phyloP scores from a whole-genome alignment of 2,888 invertebrate species.

The Trimorus sp. region DNA sequence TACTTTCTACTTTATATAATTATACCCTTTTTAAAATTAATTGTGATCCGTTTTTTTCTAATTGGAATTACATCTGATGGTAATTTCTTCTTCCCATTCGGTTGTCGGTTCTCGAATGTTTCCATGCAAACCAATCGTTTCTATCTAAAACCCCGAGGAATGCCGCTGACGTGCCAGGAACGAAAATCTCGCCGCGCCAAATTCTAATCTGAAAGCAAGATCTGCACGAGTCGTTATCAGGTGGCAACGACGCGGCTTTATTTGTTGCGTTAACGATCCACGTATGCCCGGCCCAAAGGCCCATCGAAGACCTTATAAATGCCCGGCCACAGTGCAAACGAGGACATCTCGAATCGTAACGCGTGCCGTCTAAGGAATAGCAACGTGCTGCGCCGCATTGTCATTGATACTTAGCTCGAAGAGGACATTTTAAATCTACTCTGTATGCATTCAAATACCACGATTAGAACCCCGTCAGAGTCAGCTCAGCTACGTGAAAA shows the following conservation, averaged over 20 bases:
- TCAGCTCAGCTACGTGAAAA: neutral
- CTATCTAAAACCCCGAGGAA: neutral
- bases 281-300: slow-evolving; percentile 47
- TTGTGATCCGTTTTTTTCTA: too few relatives aligned
- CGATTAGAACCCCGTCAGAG: neutral
- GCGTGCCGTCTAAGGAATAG: slow-evolving; percentile 40
- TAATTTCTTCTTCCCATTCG: too few relatives aligned
- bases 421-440: slow-evolving; percentile 45
- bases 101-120: too few relatives aligned
- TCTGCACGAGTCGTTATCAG: slow-evolving; percentile 51
- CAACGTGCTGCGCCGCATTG: slow-evolving; percentile 35
- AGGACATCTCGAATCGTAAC: slow-evolving; percentile 45
- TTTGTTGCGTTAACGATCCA: slow-evolving; percentile 48
- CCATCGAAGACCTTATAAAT: slow-evolving; percentile 56
- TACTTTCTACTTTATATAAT: too few relatives aligned
- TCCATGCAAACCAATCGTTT: slow-evolving; percentile 25
- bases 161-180: slow-evolving; percentile 39
- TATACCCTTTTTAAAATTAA: too few relatives aligned
- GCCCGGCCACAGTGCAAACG: slow-evolving; percentile 38
- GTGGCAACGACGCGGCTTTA: slow-evolving; percentile 52
- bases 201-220: slow-evolving; percentile 51
- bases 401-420: slow-evolving; percentile 29
- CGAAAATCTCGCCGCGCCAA: slow-evolving; percentile 28
- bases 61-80: too few relatives aligned
- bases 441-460: slow-evolving; percentile 31